Evolutionary conservation across 2,888 invertebrate species (phyloP), one percentile per base, ranked within the genome.

Genomic region (Neoascia interrupta): DNA sequence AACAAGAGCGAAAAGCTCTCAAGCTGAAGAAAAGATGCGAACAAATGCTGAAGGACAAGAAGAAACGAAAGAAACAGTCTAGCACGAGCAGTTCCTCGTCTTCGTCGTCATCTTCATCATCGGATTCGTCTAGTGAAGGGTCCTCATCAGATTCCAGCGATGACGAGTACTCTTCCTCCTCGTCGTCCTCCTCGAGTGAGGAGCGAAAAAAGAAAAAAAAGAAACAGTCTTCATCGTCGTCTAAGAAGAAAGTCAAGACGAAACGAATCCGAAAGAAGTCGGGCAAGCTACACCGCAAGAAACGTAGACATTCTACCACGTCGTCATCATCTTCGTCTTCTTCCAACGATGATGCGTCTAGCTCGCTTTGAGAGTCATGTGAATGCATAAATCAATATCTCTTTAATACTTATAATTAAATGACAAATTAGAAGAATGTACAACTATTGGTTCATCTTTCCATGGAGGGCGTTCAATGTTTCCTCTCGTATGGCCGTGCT

Each of bases 191-290:
- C 41, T 86, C 88, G 1, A 87, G 86, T 60, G 85, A 84, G 63
- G 85, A 84, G 1, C 84, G 84, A 5, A 87, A 86, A 4, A 84
- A 85, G 26, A 87, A 88, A 56, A 84, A 85, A 73, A 86, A 85
- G 31, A 86, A 86, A 3, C 84, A 84, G 47, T 84, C 85, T 13
- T 26, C 19, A 5, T 28, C 68, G 3, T 43, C 70, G 8, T 56
- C 66, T 5, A 51, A 66, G 5, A 81, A 79, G 26, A 73, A 64
- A 26, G 28, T 54, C 6, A 79, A 70, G 5, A 64, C 54, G 36
- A 88, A 87, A 81, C 86, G 88, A 37, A 88, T 86, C 51, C 85
- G 87, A n/a, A 87, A 86, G 61, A 84, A 84, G 16, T 69, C 69
- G 3, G 86, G 86, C 2, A 82, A 81, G 66, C 58, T 85, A 54